Evolutionary conservation across 2,888 invertebrate genomes (phyloP).

Genomic region (Clitarchus hookeri): DNA sequence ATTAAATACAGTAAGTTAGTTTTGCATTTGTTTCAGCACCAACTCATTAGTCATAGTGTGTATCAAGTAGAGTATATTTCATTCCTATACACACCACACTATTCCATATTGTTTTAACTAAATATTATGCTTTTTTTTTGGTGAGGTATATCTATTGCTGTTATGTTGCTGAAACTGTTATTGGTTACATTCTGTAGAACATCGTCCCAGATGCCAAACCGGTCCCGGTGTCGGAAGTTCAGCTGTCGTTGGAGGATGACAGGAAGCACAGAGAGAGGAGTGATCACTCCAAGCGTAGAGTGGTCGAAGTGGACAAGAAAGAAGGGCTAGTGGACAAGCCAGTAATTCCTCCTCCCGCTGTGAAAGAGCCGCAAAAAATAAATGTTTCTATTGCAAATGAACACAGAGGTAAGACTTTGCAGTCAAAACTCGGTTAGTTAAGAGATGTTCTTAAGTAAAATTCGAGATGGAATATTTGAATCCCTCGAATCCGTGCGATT

Average conservation of each 20-base stretch:
- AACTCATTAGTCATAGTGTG: too few species aligned
- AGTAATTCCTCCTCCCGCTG: background rate
- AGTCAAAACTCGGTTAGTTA: too few species aligned
- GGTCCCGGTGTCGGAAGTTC: constrained; percentile 54
- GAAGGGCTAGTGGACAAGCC: constrained; percentile 26
- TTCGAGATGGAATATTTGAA: too few species aligned
- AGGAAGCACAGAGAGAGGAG: constrained; percentile 45
- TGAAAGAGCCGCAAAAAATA: constrained; percentile 33
- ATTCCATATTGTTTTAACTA: too few species aligned
- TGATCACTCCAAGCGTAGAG: constrained; percentile 41
- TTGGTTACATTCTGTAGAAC: constrained; percentile 47
- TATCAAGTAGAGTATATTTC: too few species aligned
- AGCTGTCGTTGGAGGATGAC: constrained; percentile 54
- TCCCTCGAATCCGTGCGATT: too few species aligned
- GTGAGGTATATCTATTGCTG: too few species aligned
- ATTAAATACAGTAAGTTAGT: too few species aligned
- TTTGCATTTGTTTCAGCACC: too few species aligned
- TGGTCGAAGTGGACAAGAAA: constrained; percentile 32
- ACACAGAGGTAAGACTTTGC: constrained; percentile 27
- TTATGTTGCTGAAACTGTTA: background rate
- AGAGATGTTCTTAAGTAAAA: too few species aligned
- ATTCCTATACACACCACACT: too few species aligned
- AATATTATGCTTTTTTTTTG: too few species aligned
- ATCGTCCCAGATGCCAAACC: constrained; percentile 58
- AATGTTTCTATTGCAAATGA: constrained; percentile 35